Conservation (phyloP, 2,888 invertebrate species). For the Ramazzottius varieornatus region DNA sequence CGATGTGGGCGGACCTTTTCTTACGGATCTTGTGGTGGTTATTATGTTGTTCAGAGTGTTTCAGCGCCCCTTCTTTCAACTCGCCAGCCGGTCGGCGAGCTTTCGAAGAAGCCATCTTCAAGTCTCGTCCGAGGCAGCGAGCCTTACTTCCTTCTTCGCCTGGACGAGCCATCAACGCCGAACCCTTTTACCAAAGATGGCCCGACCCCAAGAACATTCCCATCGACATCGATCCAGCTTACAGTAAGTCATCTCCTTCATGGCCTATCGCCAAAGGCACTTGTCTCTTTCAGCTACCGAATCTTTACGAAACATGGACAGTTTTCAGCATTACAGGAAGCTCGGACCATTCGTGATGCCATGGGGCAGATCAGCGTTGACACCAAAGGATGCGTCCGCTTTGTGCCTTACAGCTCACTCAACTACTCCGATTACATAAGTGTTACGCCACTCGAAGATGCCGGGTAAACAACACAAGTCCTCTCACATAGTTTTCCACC, state of each 20-base stretch:
- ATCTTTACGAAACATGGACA: not conserved
- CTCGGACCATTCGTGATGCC: not conserved
- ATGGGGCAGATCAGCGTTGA: not conserved
- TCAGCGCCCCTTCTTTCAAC: too few relatives aligned
- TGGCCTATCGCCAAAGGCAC: too few relatives aligned
- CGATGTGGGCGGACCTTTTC: too few relatives aligned
- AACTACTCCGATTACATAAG: not conserved
- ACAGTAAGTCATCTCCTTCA: too few relatives aligned
- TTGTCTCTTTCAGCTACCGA: too few relatives aligned
- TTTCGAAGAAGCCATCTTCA: too few relatives aligned
- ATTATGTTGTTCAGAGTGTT: too few relatives aligned
- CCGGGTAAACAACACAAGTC: not conserved
- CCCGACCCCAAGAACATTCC: not conserved
- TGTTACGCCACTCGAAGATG: constrained; percentile 1
- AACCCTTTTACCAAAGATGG: not conserved
- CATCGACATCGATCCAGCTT: not conserved
- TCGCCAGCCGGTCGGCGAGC: too few relatives aligned
- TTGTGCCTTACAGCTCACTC: not conserved
- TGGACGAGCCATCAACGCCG: not conserved
- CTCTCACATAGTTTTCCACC: not conserved
- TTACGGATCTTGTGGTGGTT: too few relatives aligned
- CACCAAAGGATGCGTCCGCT: not conserved
- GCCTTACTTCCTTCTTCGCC: too few relatives aligned
- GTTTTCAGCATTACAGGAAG: not conserved
- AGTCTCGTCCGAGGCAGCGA: too few relatives aligned